Percentiles rank a stretch among this genome's conserved stretches.
Evolutionary conservation across 2,113 vertebrate species (phyloP).

Genomic region (Caracal caracal): DNA sequence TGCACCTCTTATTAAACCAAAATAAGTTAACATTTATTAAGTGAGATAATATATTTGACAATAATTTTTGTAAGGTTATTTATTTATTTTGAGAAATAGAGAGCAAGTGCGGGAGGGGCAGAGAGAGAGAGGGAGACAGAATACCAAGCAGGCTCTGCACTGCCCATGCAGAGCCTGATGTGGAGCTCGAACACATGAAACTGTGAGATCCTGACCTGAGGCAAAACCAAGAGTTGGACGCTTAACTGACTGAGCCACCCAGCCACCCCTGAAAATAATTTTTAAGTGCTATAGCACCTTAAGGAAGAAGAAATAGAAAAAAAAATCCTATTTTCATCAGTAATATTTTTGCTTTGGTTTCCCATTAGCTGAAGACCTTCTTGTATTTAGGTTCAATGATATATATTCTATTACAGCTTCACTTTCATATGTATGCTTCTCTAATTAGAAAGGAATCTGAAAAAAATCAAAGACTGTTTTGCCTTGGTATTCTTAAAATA

Average conservation of each 20-base stretch:
- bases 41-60: neutral
- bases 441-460: conserved; percentile 34
- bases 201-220: too few species aligned
- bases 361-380: neutral
- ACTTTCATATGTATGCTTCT: neutral
- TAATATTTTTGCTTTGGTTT: conserved; percentile 1
- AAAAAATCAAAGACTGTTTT: conserved; percentile 19
- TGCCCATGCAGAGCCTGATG: too few species aligned
- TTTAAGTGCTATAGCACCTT: neutral
- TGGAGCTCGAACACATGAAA: too few species aligned
- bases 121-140: too few species aligned
- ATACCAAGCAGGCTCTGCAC: too few species aligned
- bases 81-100: too few species aligned
- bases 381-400: neutral
- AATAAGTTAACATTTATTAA: conserved; percentile 22
- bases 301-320: neutral
- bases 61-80: neutral
- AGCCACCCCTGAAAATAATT: neutral
- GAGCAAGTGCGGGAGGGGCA: too few species aligned
- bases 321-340: conserved; percentile 12
- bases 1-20: neutral
- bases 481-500: neutral
- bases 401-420: conserved; percentile 35
- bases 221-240: too few species aligned
- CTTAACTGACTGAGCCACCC: too few species aligned